Base-by-base conservation (phyloP, 2,113 vertebrate genomes). In the Heloderma charlesbogerti region DNA sequence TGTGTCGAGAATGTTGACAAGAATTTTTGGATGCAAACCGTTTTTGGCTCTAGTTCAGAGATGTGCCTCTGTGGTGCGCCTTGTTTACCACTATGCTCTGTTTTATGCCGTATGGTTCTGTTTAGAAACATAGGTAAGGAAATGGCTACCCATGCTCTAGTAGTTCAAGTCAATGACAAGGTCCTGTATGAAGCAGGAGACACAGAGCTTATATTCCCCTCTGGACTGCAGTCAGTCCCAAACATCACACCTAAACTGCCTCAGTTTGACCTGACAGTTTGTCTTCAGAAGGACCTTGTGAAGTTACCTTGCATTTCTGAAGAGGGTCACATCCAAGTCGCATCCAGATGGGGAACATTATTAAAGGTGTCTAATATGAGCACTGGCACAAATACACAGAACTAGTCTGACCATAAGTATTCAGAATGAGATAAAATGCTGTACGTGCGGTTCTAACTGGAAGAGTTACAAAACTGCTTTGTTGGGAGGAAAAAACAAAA, bases 191-290 rank as follows among this genome's bases (percentile, higher is more conserved):
- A 91, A 92, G 81, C 90, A 87, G 92, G 88, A 91, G 93, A 92
- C 43, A 10, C 83, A 4, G 89, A 0, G 40, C 80, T 90, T 84
- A 91, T 71, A 88, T 92, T 94, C 89, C 94, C 90, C 91, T 90
- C 74, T 81, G 92, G 91, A 91, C 87, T 69, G 90, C 89, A 93
- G 95, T 93, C 94, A 40, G 60, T 86, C 91, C 89, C 75, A 92
- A 94, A 95, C 91, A 95, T 95, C 87, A 89, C 89, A 93, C 92
- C 91, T 92, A 87, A 96, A 93, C 95, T 94, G 93, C 90, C 90
- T 91, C 84, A 92, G 88, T 95, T 94, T 96, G 95, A 95, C 95
- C 94, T 88, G 91, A 93, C 93, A 88, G 95, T 94, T 88, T 91
- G 92, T 89, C 94, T 95, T 93, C 92, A 75, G 92, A 90, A 96